Evolutionary conservation across 2,113 vertebrate species (phyloP), one percentile per base, ranked within the genome.

Genomic region (Epinephelus lanceolatus): DNA sequence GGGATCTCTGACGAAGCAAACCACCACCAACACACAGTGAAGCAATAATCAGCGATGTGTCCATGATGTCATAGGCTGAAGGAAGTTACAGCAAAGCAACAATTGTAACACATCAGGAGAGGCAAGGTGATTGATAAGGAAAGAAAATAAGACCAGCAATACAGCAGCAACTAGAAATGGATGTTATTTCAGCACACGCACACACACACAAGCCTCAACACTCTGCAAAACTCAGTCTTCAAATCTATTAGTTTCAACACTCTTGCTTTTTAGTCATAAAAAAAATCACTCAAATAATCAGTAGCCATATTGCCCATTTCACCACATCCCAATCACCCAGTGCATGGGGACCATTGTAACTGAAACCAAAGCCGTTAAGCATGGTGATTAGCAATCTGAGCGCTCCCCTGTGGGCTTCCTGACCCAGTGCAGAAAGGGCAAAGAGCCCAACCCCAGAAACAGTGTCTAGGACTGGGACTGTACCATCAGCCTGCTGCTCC

Each of bases 401-500:
- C 86, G 37, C 91, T 84, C 89, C 92, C 89, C 85, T 74, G 75
- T 62, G 90, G 87, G 85, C 88, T 83, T 90, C 86, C 89, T 89
- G 85, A 89, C 92, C 88, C 91, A 87, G 86, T 81, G 89, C 89
- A 88, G 88, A 89, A 87, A 86, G 84, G 88, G 83, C 89, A 86
- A 86, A 90, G 86, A 87, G 87, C 90, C 92, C 86, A 94, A 95
- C 91, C 89, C 95, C 91, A 93, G 95, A 92, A 93, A 95, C 96
- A 94, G 95, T 88, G 97, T 95, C 95, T 96, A 97, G 96, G 97
- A 96, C 97, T 97, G 96, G 96, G 96, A 99, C 97, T 98, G 94
- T 99, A 99, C 98, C 98, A 95, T 99, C 98, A 95, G 96, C 97
- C 95, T 97, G 96, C 90, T 95, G 97, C 97, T 97, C 97, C 89